These are phyloP conservation scores for Ectropis crepuscularia DNA, from an alignment of 2,888 invertebrate species.

Conservation along the genomic window DNA sequence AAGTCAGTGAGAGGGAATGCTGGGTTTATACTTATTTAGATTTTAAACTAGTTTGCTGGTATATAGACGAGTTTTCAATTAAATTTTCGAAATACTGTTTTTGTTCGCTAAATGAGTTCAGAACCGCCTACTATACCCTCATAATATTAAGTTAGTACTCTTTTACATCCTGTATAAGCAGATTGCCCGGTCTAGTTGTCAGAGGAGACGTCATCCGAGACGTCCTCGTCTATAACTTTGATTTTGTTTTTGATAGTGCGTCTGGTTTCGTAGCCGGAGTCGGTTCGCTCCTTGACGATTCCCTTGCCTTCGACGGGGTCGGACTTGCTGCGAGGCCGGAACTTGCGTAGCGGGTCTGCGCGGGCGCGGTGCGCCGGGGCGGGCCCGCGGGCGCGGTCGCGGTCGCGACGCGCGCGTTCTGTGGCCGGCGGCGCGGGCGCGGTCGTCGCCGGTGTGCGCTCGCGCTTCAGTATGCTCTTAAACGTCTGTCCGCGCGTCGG, in stretches of 20 bases:
- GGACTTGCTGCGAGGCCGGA: conserved; percentile 50
- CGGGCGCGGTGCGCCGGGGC: neutral
- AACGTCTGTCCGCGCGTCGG: conserved; percentile 76
- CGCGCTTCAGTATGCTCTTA: conserved; percentile 75
- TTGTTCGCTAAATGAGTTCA: no score
- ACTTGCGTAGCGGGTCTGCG: conserved; percentile 43
- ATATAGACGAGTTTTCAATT: no score
- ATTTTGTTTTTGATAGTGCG: conserved; percentile 66
- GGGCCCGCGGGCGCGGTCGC: conserved; percentile 31
- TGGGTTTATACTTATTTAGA: no score
- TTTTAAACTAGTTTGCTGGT: no score
- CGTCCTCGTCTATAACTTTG: conserved; percentile 65
- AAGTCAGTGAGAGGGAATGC: no score
- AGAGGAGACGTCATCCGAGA: conserved; percentile 69
- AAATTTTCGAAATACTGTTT: no score
- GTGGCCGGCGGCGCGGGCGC: conserved; percentile 45
- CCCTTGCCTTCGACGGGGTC: conserved; percentile 68
- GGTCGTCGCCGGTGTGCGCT: conserved; percentile 60
- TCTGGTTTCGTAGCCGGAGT: conserved; percentile 59
- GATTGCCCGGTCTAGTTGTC: neutral
- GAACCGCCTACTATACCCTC: no score
- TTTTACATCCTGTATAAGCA: no score
- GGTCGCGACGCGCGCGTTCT: conserved; percentile 39
- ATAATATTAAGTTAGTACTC: no score
- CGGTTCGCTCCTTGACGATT: conserved; percentile 64